phyloP scores from a whole-genome alignment of 1,140 invertebrate species.

The Venturia canescens region DNA sequence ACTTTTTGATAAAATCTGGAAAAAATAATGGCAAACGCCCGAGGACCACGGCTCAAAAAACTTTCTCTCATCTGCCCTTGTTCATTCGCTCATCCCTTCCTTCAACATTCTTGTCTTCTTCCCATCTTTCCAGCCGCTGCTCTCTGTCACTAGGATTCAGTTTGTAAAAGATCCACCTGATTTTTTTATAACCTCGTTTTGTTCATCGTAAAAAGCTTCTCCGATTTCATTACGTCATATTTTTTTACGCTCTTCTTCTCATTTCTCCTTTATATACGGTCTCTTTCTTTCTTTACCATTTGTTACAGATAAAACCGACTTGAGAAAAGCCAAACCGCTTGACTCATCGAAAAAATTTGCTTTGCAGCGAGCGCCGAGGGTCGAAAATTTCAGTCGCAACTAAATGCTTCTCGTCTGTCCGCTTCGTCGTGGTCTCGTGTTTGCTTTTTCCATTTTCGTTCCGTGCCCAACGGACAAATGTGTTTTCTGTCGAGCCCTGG shows the following conservation, averaged over 20 bases:
- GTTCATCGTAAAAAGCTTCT: not conserved
- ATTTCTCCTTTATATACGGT: not conserved
- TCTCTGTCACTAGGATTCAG: not conserved
- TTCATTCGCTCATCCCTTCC: not conserved
- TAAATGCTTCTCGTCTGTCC: not conserved
- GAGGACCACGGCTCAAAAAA: not conserved
- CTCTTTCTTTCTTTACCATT: too few species aligned
- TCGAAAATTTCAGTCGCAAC: not conserved
- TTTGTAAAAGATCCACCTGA: not conserved
- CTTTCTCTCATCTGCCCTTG: not conserved
- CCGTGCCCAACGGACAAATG: not conserved
- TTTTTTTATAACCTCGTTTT: not conserved
- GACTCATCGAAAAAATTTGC: not conserved
- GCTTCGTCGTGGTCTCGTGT: not conserved
- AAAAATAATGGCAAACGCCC: constrained; percentile 2
- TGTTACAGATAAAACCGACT: not conserved
- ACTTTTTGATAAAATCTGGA: constrained; percentile 2
- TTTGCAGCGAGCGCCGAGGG: not conserved
- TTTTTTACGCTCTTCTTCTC: not conserved
- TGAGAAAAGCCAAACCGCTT: not conserved
- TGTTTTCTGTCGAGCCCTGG: not conserved
- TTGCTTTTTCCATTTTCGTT: not conserved
- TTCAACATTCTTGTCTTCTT: not conserved
- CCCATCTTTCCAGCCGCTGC: not conserved
- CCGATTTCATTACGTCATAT: not conserved